A percentile compares a stretch with the other conserved stretches of the same genome.
Evolutionary conservation across 1,140 invertebrate species (phyloP).

Genomic region (Drosophila melanogaster): Release_6_plus_ISO1_MT NC_004354.4:10518501-10519000

Average conservation of each 20-base stretch:
- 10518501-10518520: constrained; percentile 37
- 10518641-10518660: constrained; percentile 39
- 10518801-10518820: constrained; percentile 51
- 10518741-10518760: constrained; percentile 39
- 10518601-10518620: constrained; percentile 1
- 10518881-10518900: constrained; percentile 71
- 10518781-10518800: background rate
- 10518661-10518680: constrained; percentile 5
- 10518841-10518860: background rate
- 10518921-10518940: constrained; percentile 50
- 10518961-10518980: constrained; percentile 82
- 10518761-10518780: constrained; percentile 5
- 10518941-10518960: constrained; percentile 10
- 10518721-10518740: constrained; percentile 48
- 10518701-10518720: constrained; percentile 64
- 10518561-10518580: constrained; percentile 80
- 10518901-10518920: constrained; percentile 46
- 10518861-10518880: constrained; percentile 14
- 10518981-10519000: constrained; percentile 51
- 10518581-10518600: constrained; percentile 73
- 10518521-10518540: background rate
- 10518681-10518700: constrained; percentile 59
- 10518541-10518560: constrained; percentile 53
- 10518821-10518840: constrained; percentile 68
- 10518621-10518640: constrained; percentile 14